Evolutionary conservation across 2,888 invertebrate species (phyloP).

Genomic region (Rhagonycha lutea): DNA sequence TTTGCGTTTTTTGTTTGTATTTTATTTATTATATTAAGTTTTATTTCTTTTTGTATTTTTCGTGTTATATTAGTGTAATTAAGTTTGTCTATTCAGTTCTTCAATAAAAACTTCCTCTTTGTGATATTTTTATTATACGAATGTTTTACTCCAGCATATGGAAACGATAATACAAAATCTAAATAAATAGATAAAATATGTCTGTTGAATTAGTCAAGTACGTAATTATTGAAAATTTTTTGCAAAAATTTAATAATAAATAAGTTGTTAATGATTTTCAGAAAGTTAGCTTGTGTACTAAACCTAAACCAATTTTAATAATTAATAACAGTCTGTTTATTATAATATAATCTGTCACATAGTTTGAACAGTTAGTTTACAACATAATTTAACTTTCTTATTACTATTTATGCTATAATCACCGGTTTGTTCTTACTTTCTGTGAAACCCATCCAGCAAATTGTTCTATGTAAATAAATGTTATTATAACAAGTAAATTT

Average conservation of each 20-base stretch:
- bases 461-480: background rate
- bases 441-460: background rate
- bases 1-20: background rate
- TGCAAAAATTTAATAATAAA: background rate
- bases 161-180: too few species aligned
- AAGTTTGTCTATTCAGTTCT: background rate
- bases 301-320: background rate
- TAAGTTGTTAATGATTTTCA: background rate
- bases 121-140: background rate
- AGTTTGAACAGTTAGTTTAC: background rate
- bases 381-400: background rate
- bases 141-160: background rate
- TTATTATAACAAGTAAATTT: background rate
- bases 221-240: background rate
- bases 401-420: background rate
- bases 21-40: background rate
- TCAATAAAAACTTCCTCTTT: background rate
- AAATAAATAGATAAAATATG: too few species aligned
- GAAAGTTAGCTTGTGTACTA: background rate
- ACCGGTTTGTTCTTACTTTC: background rate
- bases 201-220: background rate
- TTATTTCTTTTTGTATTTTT: background rate
- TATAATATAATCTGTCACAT: background rate
- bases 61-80: background rate
- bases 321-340: background rate